These are phyloP conservation scores for Mycogona germanica DNA, from an alignment of 2,888 invertebrate species.

Conservation along the genomic window DNA sequence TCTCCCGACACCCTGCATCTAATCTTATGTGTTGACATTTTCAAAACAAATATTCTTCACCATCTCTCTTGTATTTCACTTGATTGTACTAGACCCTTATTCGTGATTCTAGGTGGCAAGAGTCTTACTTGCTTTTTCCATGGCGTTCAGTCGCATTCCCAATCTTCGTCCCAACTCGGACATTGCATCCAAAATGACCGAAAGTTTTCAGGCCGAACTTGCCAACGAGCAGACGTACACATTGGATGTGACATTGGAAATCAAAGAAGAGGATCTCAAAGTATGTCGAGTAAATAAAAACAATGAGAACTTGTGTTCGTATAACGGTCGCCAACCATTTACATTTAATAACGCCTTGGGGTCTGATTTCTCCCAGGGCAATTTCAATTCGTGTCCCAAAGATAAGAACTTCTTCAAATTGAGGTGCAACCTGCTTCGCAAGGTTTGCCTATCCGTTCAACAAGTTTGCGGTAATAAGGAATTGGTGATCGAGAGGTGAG, in stretches of 20 bases:
- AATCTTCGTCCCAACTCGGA: no score
- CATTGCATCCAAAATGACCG: neutral
- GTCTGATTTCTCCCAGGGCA: constrained; percentile 41
- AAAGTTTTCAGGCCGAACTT: constrained; percentile 10
- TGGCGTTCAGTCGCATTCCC: constrained; percentile 54
- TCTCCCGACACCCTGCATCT: no score
- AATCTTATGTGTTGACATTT: no score
- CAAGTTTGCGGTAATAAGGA: constrained; percentile 34
- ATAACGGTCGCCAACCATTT: neutral
- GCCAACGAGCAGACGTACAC: constrained; percentile 50
- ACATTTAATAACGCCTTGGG: neutral
- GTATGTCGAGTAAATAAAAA: constrained; percentile 26
- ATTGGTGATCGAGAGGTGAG: constrained; percentile 55
- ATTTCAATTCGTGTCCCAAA: constrained; percentile 70
- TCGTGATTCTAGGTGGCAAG: constrained; percentile 38
- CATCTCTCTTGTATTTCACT: neutral
- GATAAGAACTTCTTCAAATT: constrained; percentile 76
- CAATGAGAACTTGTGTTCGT: neutral
- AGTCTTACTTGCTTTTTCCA: constrained; percentile 64
- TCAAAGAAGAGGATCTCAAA: constrained; percentile 85
- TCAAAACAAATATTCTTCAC: no score
- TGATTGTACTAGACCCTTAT: constrained; percentile 2
- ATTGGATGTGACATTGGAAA: constrained; percentile 83
- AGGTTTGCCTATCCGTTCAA: constrained; percentile 71
- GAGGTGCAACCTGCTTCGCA: constrained; percentile 72